A percentile compares a stretch with the other conserved stretches of the same genome.
Conservation (phyloP, 1,140 invertebrate genomes). For the Kradibia gibbosae region DNA sequence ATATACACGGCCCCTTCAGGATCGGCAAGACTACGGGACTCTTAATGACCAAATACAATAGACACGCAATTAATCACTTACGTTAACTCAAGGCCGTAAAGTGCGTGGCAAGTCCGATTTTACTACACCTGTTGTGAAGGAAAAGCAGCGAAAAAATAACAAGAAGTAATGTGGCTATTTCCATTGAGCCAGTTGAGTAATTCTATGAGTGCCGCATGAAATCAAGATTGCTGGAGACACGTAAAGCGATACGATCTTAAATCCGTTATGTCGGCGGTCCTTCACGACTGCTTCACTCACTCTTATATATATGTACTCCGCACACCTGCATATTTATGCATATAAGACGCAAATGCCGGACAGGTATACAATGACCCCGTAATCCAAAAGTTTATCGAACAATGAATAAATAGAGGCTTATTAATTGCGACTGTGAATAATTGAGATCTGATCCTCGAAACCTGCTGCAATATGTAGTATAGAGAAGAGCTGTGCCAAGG, state of each 20-base stretch:
- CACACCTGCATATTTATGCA: not conserved
- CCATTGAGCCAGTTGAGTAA: not conserved
- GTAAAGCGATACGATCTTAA: no score
- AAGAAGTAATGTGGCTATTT: not conserved
- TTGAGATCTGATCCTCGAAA: not conserved
- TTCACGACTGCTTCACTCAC: not conserved
- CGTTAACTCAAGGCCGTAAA: not conserved
- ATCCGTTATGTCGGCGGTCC: no score
- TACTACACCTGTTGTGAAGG: not conserved
- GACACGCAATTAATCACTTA: not conserved
- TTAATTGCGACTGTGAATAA: constrained; percentile 46
- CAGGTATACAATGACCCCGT: no score
- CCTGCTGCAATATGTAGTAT: not conserved
- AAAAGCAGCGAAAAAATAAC: not conserved
- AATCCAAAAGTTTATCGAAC: not conserved
- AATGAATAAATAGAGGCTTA: constrained; percentile 43
- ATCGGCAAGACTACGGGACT: not conserved
- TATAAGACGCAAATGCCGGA: no score
- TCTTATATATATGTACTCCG: not conserved
- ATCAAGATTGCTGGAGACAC: not conserved
- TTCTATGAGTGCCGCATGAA: not conserved
- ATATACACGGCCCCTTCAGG: not conserved
- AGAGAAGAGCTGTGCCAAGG: not conserved
- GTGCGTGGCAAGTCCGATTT: not conserved
- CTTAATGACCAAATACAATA: not conserved